Conservation (phyloP, 2,113 vertebrate genomes). For the Gadus macrocephalus region DNA sequence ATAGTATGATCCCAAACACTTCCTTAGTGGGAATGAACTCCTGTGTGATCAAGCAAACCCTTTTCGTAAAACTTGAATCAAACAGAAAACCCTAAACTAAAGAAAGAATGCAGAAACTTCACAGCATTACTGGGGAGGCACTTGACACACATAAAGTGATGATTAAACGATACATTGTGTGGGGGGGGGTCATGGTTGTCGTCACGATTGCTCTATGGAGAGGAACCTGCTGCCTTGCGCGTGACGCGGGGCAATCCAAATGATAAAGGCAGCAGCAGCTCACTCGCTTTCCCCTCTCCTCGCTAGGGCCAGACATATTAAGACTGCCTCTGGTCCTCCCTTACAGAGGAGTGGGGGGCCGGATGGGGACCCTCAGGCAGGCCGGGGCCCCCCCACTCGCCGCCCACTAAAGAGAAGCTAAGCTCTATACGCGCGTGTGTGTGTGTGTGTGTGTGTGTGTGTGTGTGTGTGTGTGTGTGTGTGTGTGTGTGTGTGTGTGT, state of each 20-base stretch:
- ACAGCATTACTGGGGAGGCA: slow-evolving; percentile 39
- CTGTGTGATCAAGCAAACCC: background rate
- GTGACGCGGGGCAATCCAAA: slow-evolving; percentile 27
- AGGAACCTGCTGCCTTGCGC: slow-evolving; percentile 18
- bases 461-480: slow-evolving; percentile 6
- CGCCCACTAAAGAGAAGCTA: slow-evolving; percentile 23
- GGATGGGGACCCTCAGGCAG: slow-evolving; percentile 17
- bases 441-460: slow-evolving; percentile 5
- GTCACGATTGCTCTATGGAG: slow-evolving; percentile 43
- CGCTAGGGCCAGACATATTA: background rate
- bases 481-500: slow-evolving; percentile 6
- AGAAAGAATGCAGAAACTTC: slow-evolving; percentile 36
- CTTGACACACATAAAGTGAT: slow-evolving; percentile 38
- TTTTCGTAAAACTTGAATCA: slow-evolving; percentile 4
- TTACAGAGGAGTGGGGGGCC: background rate
- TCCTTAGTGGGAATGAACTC: slow-evolving; percentile 4
- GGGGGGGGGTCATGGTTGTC: slow-evolving; percentile 22
- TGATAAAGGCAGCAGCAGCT: slow-evolving; percentile 57
- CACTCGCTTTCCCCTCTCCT: slow-evolving; percentile 16
- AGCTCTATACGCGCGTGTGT: slow-evolving; percentile 7
- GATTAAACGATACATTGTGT: slow-evolving; percentile 31
- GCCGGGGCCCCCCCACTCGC: slow-evolving; percentile 10
- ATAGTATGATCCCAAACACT: background rate
- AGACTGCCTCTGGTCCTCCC: too few relatives aligned
- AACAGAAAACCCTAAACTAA: slow-evolving; percentile 30